Base-by-base conservation (phyloP, 30 jellyfish, hydroid and myxozoan species). In the Aurelia coerulea region DNA sequence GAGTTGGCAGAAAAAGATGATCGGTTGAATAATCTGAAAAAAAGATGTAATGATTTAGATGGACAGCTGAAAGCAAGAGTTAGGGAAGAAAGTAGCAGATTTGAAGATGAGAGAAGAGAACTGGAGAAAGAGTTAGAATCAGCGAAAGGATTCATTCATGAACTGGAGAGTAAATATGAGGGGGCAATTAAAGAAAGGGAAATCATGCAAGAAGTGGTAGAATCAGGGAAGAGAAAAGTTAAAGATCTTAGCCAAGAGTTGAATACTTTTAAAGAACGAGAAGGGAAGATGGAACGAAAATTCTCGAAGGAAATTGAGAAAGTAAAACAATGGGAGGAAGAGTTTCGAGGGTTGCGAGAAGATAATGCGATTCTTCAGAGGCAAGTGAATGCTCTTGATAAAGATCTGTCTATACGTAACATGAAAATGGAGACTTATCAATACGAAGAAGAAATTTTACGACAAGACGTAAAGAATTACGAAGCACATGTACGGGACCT, bases 1-100 rank as follows among this genome's bases (percentile, higher is more conserved):
- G 93, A 89, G 63, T 37, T 89, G 19, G 86, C 89, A 50, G 93
- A 80, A 13, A 80, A 89, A 66, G 97, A 89, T 29, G 78, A 75
- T 41, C 60, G 54, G 14, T 42, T 87, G 34, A 69, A 67, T 49
- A 68, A 78, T 53, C 58, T 83, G 71, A 83, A 67, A 12, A 52
- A 71, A 35, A 63, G 73, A 37, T 83, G 92, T 65, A 51, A 46
- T 1, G 92, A 83, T 52, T 52, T 83, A 4, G 86, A 83, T 0
- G 34, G 62, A 19, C 37, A 52, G 15, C 10, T 46, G 32, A 58
- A 68, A 12, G 46, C 34, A 65, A 69, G 66, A 35, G 65, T 63
- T 51, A 58, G 73, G 46, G 53, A 63, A 29, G 67, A 71, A 31
- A 35, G 16, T 33, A 81, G 46, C 1, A 64, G 64, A 15, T 18